Conservation (phyloP, 2,888 invertebrate species). For the Tetragonula carbonaria region DNA sequence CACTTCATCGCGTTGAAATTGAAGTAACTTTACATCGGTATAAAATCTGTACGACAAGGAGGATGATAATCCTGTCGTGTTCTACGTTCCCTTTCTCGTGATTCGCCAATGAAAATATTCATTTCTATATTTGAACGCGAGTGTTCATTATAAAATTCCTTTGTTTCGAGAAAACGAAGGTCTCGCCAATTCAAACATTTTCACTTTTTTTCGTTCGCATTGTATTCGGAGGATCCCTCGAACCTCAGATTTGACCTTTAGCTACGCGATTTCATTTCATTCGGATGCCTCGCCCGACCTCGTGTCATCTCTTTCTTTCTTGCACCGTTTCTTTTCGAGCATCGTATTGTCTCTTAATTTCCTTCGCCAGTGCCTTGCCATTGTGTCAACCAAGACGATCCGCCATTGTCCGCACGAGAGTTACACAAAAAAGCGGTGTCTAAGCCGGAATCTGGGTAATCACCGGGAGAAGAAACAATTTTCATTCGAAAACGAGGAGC, state of each 20-base stretch:
- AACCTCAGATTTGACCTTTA: not conserved
- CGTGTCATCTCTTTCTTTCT: not conserved
- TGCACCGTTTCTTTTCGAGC: not conserved
- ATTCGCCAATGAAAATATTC: too few relatives aligned
- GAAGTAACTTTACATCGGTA: too few relatives aligned
- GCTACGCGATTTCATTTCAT: not conserved
- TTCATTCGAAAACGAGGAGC: not conserved
- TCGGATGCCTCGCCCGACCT: not conserved
- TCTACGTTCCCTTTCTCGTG: too few relatives aligned
- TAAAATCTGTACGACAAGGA: too few relatives aligned
- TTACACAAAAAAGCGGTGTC: not conserved
- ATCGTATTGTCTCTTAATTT: conserved; percentile 2
- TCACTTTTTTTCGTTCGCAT: not conserved
- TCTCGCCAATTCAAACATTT: not conserved
- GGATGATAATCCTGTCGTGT: too few relatives aligned
- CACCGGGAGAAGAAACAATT: not conserved
- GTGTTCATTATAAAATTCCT: not conserved
- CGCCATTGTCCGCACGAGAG: not conserved
- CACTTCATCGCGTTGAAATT: too few relatives aligned
- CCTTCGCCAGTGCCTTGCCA: not conserved
- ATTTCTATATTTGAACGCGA: not conserved
- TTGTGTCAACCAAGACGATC: not conserved
- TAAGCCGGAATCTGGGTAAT: not conserved
- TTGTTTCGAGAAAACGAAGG: too few relatives aligned
- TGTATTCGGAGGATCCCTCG: not conserved